Evolutionary conservation across 2,113 vertebrate species (phyloP).

Genomic region (Oryctolagus cuniculus): DNA sequence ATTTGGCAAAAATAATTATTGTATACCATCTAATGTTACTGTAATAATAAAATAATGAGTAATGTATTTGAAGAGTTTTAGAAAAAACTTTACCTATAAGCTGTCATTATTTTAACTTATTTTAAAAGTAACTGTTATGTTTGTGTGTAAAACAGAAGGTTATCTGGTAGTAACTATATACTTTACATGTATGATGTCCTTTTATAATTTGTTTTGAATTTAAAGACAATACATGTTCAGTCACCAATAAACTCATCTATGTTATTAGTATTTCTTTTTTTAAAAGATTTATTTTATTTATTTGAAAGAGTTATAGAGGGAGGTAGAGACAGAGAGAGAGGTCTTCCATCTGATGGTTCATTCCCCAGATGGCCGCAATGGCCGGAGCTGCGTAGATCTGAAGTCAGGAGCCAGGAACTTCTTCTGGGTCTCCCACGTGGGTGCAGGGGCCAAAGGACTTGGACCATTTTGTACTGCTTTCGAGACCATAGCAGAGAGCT

Average conservation of each 20-base stretch:
- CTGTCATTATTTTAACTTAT: constrained; percentile 18
- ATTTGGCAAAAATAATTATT: not conserved
- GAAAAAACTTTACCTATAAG: not conserved
- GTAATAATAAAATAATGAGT: constrained; percentile 4
- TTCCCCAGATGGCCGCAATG: no score
- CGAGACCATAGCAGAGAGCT: no score
- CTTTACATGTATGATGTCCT: not conserved
- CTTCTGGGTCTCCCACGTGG: no score
- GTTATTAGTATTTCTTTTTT: not conserved
- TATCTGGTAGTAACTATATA: not conserved
- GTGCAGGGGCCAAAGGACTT: no score
- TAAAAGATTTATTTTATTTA: no score
- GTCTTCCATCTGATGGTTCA: no score
- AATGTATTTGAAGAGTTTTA: not conserved
- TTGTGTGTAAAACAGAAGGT: constrained; percentile 34
- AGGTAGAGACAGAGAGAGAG: no score
- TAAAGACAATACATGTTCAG: not conserved
- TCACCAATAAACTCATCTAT: not conserved
- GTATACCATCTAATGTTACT: not conserved
- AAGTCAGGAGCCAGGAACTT: no score
- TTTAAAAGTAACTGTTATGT: constrained; percentile 59
- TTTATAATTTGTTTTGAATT: constrained; percentile 44
- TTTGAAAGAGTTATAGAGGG: no score
- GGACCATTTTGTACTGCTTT: no score
- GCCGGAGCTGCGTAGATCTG: no score